phyloP scores from a whole-genome alignment of 2,797 vertebrate genomes.

The Myotis findleyi region DNA sequence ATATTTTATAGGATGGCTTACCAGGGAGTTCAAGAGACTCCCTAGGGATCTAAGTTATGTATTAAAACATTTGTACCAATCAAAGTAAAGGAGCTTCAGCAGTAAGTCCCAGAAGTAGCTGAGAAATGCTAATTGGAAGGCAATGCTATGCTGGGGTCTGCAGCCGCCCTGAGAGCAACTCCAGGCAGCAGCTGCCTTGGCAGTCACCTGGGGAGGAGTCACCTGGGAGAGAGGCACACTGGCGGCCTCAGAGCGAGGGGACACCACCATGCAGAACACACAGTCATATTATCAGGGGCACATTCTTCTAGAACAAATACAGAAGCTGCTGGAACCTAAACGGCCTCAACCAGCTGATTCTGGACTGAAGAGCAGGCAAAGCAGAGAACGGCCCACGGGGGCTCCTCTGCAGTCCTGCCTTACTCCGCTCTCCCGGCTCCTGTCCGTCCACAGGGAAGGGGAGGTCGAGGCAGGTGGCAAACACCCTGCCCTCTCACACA shows the following conservation, averaged over 20 bases:
- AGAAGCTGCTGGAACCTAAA: rapidly evolving
- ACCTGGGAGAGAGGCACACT: background rate
- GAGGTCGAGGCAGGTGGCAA: background rate
- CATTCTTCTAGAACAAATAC: background rate
- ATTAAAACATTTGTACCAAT: background rate
- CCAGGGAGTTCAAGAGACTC: background rate
- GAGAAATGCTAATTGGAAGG: background rate
- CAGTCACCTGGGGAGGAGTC: background rate
- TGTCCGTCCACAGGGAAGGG: too few species aligned
- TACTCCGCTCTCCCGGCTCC: background rate
- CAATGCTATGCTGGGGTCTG: background rate
- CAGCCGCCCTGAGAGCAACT: conserved; percentile 74
- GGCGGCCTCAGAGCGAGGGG: conserved; percentile 59
- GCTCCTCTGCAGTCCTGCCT: background rate
- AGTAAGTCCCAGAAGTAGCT: background rate
- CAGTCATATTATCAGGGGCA: conserved; percentile 29
- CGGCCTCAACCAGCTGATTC: rapidly evolving
- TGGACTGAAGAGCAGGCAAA: background rate
- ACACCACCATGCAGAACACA: background rate
- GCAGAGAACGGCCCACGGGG: background rate
- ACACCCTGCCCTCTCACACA: background rate
- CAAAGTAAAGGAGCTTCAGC: background rate
- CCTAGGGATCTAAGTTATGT: background rate
- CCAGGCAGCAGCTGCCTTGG: background rate
- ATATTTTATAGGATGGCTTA: background rate